phyloP scores from a whole-genome alignment of 2,113 vertebrate species.

The Crotalus viridis region DNA sequence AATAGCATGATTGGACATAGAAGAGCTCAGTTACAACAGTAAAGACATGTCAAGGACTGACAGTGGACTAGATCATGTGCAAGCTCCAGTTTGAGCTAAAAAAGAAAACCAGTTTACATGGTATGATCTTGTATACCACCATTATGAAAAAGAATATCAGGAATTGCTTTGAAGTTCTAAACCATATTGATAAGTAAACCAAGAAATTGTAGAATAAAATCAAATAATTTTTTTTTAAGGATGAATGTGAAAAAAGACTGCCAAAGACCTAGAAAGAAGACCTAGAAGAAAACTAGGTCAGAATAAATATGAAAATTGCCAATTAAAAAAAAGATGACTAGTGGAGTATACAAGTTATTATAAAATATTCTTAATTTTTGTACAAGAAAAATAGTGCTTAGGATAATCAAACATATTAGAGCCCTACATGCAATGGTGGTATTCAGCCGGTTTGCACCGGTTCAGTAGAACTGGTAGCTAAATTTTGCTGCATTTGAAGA shows the following conservation, averaged over 20 bases:
- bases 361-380: too few relatives aligned
- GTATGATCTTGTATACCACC: neutral
- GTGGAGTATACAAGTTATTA: too few relatives aligned
- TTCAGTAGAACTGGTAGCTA: too few relatives aligned
- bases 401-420: too few relatives aligned
- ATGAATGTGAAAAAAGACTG: neutral
- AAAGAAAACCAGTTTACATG: neutral
- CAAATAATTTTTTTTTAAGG: neutral
- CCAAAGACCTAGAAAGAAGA: neutral
- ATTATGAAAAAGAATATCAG: neutral
- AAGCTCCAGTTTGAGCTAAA: neutral
- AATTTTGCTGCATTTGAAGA: too few relatives aligned
- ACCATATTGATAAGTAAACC: neutral
- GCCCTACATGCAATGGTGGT: too few relatives aligned
- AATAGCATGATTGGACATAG: neutral
- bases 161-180: neutral
- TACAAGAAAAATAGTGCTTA: too few relatives aligned
- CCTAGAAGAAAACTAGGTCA: neutral
- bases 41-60: neutral
- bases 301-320: neutral
- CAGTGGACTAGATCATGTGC: neutral
- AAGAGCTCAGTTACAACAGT: neutral
- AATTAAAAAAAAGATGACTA: neutral
- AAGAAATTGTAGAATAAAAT: neutral
- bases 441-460: too few relatives aligned